phyloP scores from a whole-genome alignment of 2,888 invertebrate genomes.

The Lepidocyrtoides sp. region DNA sequence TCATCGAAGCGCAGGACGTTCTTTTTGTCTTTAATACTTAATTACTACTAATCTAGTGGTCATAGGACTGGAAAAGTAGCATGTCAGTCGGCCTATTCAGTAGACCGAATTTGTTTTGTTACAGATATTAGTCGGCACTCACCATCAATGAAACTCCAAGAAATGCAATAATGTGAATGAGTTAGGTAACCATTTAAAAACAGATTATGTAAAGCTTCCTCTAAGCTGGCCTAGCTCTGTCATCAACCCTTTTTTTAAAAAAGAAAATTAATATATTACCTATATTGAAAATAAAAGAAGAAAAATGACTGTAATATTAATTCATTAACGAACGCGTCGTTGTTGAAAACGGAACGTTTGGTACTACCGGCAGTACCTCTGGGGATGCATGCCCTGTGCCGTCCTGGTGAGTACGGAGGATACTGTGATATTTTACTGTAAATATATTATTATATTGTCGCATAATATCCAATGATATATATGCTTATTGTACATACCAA shows the following conservation, averaged over 20 bases:
- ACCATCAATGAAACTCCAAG: background rate
- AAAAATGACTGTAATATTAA: slow-evolving; percentile 71
- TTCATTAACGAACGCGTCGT: slow-evolving; percentile 55
- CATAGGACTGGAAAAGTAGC: background rate
- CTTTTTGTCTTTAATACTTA: too few relatives aligned
- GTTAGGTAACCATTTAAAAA: background rate
- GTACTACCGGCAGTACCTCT: slow-evolving; percentile 75
- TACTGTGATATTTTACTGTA: slow-evolving; percentile 78
- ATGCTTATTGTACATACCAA: slow-evolving; percentile 19
- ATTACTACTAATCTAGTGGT: background rate
- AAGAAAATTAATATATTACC: background rate
- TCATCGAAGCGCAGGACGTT: slow-evolving; percentile 59
- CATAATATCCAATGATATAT: slow-evolving; percentile 23
- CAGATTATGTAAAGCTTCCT: too few relatives aligned
- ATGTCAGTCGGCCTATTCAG: background rate
- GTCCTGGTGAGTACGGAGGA: slow-evolving; percentile 78
- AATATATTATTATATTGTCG: slow-evolving; percentile 46
- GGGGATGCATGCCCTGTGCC: slow-evolving; percentile 71
- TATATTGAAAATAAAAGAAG: background rate
- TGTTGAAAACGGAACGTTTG: slow-evolving; percentile 58
- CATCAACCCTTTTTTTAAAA: background rate
- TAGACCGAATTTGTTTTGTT: background rate
- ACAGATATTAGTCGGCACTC: background rate
- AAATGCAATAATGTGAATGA: slow-evolving; percentile 51
- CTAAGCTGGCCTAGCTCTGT: too few relatives aligned